Evolutionary conservation across 2,888 invertebrate genomes (phyloP), one percentile per base, ranked within the genome.

Genomic region (Eupithecia vulgata): DNA sequence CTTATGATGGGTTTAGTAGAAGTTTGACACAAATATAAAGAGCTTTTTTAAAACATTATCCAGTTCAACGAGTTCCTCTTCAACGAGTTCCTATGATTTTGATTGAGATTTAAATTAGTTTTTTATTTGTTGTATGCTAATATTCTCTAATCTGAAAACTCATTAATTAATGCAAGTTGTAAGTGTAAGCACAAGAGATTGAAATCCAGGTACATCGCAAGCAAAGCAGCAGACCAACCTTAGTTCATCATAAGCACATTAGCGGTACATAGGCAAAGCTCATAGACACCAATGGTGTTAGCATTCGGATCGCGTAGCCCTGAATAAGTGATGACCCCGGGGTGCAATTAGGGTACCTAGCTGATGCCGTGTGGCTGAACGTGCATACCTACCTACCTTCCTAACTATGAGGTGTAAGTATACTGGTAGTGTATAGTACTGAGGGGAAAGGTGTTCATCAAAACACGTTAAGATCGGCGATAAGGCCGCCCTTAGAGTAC

Each of bases 291-390:
- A 35, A 42, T 69, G 21, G 62, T 73, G 59, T 74, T 68, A 73
- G 74, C 73, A 76, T 76, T 70, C 72, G 35, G 45, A 59, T 48
- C 68, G 67, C 65, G 72, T 70, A 30, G 48, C 64, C 69, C 25
- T 71, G 76, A 74, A 76, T 78, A 76, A 76, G 67, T 64, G 57
- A 78, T 78, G 72, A 74, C 78, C 73, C 78, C 1, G 35, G 74
- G 76, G 77, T 21, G 64, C 48, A 64, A 70, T 70, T 70, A 70
- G 57, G 34, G 57, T 25, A 40, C 67, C n/a, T 68, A 59, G 17
- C 61, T 57, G 25, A 21, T 57, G 25, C 57, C 57, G 21, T 21
- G 13, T 25, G 57, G 5, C 57, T 57, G 57, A 57, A 57, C 21
- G 52, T 48, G 10, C n/a, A 21, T n/a, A 48, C 52, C 5, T 52